Evolutionary conservation across 1,140 invertebrate species (phyloP).

Genomic region (Procambarus virginalis): DNA sequence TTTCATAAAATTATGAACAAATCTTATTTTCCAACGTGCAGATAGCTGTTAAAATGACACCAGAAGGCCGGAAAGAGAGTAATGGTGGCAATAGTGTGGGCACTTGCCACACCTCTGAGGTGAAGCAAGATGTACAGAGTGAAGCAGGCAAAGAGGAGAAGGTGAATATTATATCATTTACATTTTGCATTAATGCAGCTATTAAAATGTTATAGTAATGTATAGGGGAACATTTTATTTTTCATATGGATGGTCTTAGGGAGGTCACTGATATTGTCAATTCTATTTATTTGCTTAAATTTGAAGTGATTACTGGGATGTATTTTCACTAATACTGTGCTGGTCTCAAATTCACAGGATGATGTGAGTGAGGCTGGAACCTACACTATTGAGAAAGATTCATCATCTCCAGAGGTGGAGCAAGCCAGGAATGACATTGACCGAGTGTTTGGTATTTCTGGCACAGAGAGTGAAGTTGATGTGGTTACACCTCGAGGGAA

Average conservation of each 20-base stretch:
- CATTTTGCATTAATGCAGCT: too few species aligned
- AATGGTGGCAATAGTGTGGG: conserved; percentile 47
- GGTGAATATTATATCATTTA: background rate
- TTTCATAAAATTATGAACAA: too few species aligned
- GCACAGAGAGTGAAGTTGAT: conserved; percentile 69
- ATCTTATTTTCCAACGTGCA: background rate
- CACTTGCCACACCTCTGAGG: conserved; percentile 53
- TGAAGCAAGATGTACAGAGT: conserved; percentile 25
- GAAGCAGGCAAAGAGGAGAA: conserved; percentile 58
- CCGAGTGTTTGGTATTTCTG: conserved; percentile 79
- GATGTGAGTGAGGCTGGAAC: conserved; percentile 88
- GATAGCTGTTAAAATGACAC: conserved; percentile 22
- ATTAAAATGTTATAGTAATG: too few species aligned
- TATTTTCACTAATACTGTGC: too few species aligned
- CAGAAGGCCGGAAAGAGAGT: conserved; percentile 36
- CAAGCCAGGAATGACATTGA: conserved; percentile 91
- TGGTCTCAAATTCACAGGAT: conserved; percentile 73
- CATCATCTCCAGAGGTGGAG: conserved; percentile 85
- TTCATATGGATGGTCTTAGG: too few species aligned
- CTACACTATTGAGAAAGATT: conserved; percentile 89
- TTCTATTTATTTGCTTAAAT: too few species aligned
- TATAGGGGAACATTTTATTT: too few species aligned
- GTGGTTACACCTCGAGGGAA: conserved; percentile 35
- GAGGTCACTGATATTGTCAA: too few species aligned
- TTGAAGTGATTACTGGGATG: too few species aligned